A percentile compares a stretch with the other conserved stretches of the same genome.
phyloP scores from a whole-genome alignment of 2,113 vertebrate genomes.

The Oophaga pumilio region DNA sequence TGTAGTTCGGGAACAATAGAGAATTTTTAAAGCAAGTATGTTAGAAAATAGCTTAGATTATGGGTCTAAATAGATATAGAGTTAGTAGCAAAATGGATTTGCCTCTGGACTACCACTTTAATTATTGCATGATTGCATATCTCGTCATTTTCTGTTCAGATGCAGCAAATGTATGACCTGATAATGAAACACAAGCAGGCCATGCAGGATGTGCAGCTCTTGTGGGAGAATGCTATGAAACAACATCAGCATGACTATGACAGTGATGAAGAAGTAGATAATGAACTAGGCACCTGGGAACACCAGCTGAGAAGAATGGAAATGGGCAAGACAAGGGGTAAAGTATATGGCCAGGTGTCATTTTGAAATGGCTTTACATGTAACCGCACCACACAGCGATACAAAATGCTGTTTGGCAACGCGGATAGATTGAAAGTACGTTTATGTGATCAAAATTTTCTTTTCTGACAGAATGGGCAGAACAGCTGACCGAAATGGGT shows the following conservation, averaged over 20 bases:
- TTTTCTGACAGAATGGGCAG: slow-evolving; percentile 88
- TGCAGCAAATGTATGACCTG: slow-evolving; percentile 98
- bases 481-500: slow-evolving; percentile 97
- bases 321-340: slow-evolving; percentile 96
- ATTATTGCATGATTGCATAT: neutral
- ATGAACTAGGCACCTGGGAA: slow-evolving; percentile 89
- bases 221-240: slow-evolving; percentile 91
- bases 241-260: slow-evolving; percentile 95
- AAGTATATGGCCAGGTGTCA: neutral
- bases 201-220: slow-evolving; percentile 94
- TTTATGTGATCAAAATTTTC: neutral
- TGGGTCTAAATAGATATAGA: too few relatives aligned
- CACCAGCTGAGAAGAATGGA: slow-evolving; percentile 95
- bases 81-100: too few relatives aligned
- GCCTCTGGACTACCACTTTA: too few relatives aligned
- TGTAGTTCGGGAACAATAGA: too few relatives aligned
- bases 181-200: slow-evolving; percentile 97
- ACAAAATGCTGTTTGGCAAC: neutral
- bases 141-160: slow-evolving; percentile 69
- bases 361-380: neutral
- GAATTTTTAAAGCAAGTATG: too few relatives aligned
- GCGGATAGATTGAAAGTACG: neutral
- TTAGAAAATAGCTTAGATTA: too few relatives aligned
- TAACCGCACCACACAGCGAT: neutral
- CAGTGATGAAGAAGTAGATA: slow-evolving; percentile 94